Evolutionary conservation across 2,888 invertebrate genomes (phyloP).

Genomic region (Sipha maydis): DNA sequence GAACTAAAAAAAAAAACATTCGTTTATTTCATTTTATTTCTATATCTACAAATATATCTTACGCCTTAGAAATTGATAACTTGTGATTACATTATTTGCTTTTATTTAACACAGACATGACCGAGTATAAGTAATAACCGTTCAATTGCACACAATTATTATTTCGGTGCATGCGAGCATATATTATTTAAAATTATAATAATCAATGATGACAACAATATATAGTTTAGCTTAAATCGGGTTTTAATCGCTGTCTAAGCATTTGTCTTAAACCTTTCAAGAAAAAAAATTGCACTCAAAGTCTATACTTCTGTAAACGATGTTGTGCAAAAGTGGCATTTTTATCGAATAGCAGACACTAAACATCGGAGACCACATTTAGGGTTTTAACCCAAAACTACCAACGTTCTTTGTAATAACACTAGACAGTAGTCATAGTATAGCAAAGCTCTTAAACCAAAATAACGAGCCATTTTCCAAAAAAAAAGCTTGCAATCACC

Average conservation of each 20-base stretch:
- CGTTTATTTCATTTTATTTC: too few relatives aligned
- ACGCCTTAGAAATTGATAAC: too few relatives aligned
- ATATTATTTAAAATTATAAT: not conserved
- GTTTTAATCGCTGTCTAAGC: conserved; percentile 1
- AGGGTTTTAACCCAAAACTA: conserved; percentile 17
- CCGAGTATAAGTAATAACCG: too few relatives aligned
- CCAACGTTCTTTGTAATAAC: conserved; percentile 40
- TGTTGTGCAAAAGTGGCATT: conserved; percentile 6
- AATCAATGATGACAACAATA: not conserved
- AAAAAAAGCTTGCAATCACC: conserved; percentile 26
- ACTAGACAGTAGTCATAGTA: conserved; percentile 11
- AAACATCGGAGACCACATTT: conserved; percentile 42
- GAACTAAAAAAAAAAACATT: too few relatives aligned
- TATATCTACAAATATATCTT: too few relatives aligned
- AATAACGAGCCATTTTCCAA: conserved; percentile 46
- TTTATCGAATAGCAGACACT: conserved; percentile 27
- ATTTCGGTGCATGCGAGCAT: not conserved
- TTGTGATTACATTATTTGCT: too few relatives aligned
- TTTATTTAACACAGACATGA: too few relatives aligned
- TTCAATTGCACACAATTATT: too few relatives aligned
- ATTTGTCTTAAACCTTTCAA: not conserved
- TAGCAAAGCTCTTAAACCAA: conserved; percentile 41
- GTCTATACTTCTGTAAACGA: not conserved
- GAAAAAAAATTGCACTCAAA: conserved; percentile 8
- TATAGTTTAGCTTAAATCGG: not conserved